A percentile compares a stretch with the other conserved stretches of the same genome.
Conservation (phyloP, 2,797 vertebrate species). For the Paratrypauchen microcephalus region DNA sequence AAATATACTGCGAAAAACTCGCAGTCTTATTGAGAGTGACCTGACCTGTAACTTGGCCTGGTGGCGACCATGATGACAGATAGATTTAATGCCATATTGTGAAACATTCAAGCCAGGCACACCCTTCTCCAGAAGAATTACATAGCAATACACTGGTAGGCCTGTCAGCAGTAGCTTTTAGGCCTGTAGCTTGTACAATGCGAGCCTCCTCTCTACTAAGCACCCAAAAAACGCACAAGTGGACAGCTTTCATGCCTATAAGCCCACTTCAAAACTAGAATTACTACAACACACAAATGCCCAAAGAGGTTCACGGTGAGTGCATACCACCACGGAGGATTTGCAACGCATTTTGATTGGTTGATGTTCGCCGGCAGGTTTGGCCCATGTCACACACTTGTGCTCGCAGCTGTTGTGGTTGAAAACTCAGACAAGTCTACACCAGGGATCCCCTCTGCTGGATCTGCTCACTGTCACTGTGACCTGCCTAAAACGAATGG, state of each 20-base stretch:
- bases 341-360: constrained; percentile 51
- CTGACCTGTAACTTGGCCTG: too few species aligned
- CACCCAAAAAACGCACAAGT: neutral
- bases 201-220: neutral
- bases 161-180: neutral
- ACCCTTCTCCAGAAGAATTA: too few species aligned
- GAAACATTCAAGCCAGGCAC: too few species aligned
- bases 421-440: constrained; percentile 57
- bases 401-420: constrained; percentile 69
- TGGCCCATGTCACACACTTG: constrained; percentile 67
- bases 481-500: constrained; percentile 59
- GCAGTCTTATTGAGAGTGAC: too few species aligned
- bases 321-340: constrained; percentile 27
- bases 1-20: too few species aligned
- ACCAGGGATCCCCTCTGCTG: constrained; percentile 49
- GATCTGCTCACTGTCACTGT: constrained; percentile 38
- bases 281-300: constrained; percentile 25
- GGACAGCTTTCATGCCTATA: neutral
- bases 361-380: constrained; percentile 71
- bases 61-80: too few species aligned
- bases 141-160: too few species aligned
- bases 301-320: constrained; percentile 28
- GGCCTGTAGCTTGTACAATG: neutral
- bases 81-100: too few species aligned
- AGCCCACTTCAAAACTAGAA: constrained; percentile 1